phyloP scores from a whole-genome alignment of 2,888 invertebrate species.

The Hemaris fuciformis region DNA sequence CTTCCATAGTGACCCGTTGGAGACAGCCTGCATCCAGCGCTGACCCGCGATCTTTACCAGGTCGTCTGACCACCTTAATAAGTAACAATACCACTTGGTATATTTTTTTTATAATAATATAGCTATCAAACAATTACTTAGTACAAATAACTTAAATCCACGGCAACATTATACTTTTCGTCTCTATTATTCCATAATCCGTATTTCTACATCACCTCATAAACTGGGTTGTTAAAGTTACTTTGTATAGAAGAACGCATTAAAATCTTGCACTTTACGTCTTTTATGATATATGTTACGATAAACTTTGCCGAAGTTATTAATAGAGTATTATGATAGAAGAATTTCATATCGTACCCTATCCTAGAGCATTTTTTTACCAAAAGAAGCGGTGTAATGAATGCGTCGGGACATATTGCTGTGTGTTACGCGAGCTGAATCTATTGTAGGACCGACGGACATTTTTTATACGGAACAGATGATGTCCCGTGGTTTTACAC shows the following conservation, averaged over 20 bases:
- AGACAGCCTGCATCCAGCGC: too few species aligned
- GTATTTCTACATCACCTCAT: too few species aligned
- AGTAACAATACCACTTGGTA: too few species aligned
- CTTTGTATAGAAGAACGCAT: not conserved
- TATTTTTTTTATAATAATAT: too few species aligned
- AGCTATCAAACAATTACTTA: too few species aligned
- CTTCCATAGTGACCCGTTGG: too few species aligned
- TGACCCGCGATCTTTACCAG: too few species aligned
- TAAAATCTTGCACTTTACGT: not conserved
- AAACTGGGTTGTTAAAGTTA: not conserved
- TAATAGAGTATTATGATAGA: not conserved
- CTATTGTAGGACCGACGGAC: not conserved
- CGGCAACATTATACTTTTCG: too few species aligned
- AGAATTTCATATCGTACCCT: not conserved
- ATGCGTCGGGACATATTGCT: conserved; percentile 4
- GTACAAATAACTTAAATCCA: too few species aligned
- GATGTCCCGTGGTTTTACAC: not conserved
- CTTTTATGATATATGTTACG: too few species aligned
- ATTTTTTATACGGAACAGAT: not conserved
- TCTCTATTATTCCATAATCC: too few species aligned
- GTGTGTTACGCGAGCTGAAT: not conserved
- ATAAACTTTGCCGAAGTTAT: not conserved
- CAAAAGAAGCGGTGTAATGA: not conserved
- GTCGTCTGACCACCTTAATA: too few species aligned
- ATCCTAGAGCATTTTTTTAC: not conserved